phyloP scores from a whole-genome alignment of 2,888 invertebrate genomes.

The Apamea epomidion region DNA sequence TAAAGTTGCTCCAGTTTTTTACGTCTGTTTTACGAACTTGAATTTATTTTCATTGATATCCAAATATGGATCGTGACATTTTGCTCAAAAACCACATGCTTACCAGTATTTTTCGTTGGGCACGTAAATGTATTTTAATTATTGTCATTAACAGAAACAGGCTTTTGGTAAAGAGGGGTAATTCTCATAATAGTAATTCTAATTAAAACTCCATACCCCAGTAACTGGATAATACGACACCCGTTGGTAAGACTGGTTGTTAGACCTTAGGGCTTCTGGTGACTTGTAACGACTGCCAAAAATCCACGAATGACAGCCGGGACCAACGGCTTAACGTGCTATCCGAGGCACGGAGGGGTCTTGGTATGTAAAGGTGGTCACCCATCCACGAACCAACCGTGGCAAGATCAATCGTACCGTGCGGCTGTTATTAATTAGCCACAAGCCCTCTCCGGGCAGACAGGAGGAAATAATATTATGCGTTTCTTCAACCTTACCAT shows the following conservation, averaged over 20 bases:
- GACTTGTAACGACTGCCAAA: background rate
- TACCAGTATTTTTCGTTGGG: background rate
- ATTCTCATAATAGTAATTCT: background rate
- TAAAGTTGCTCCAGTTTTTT: conserved; percentile 52
- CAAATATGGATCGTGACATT: conserved; percentile 49
- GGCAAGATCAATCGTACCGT: background rate
- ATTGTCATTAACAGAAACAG: background rate
- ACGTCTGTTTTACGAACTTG: conserved; percentile 44
- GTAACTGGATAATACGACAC: background rate
- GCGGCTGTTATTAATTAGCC: background rate
- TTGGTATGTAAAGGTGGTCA: background rate
- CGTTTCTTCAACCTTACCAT: background rate
- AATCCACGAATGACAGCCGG: background rate
- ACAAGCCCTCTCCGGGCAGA: background rate
- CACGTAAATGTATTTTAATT: background rate
- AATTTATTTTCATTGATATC: conserved; percentile 46
- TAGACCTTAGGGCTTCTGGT: background rate
- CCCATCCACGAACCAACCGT: background rate
- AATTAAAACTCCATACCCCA: background rate
- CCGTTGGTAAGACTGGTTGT: background rate
- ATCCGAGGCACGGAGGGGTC: background rate
- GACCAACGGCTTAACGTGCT: background rate
- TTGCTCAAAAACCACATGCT: background rate
- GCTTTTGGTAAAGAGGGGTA: background rate
- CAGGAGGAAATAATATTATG: background rate